These are phyloP conservation scores for Antrozous pallidus DNA, from an alignment of 2,797 vertebrate species.

Conservation along the genomic window DNA sequence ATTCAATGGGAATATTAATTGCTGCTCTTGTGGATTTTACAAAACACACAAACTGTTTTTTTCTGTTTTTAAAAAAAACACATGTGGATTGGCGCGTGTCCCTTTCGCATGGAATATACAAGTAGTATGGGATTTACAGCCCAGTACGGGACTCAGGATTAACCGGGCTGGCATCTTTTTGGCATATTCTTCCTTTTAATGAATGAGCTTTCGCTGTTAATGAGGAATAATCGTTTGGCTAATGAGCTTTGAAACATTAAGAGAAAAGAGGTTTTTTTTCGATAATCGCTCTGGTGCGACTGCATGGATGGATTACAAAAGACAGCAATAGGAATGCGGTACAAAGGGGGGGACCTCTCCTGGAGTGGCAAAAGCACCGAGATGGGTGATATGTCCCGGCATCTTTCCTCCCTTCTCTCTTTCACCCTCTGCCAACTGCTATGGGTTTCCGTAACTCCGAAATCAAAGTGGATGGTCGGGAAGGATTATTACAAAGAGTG, in stretches of 20 bases:
- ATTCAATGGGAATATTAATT: slow-evolving; percentile 89
- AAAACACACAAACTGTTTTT: slow-evolving; percentile 84
- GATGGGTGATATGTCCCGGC: slow-evolving; percentile 83
- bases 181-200: slow-evolving; percentile 89
- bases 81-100: slow-evolving; percentile 80
- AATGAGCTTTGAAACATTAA: slow-evolving; percentile 98
- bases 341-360: slow-evolving; percentile 80
- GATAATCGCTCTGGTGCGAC: slow-evolving; percentile 94
- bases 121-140: slow-evolving; percentile 86
- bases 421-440: slow-evolving; percentile 82
- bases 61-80: neutral
- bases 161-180: slow-evolving; percentile 91
- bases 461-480: slow-evolving; percentile 85
- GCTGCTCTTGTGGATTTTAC: slow-evolving; percentile 87
- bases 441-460: slow-evolving; percentile 84
- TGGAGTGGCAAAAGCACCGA: slow-evolving; percentile 83
- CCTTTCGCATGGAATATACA: slow-evolving; percentile 83
- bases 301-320: slow-evolving; percentile 99
- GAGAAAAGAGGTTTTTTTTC: slow-evolving; percentile 87
- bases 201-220: slow-evolving; percentile 86
- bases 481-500: slow-evolving; percentile 85
- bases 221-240: slow-evolving; percentile 94
- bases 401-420: slow-evolving; percentile 79
- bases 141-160: slow-evolving; percentile 83
- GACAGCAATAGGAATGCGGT: slow-evolving; percentile 83